Conservation (phyloP, 2,888 invertebrate genomes). For the Taenaris catops region DNA sequence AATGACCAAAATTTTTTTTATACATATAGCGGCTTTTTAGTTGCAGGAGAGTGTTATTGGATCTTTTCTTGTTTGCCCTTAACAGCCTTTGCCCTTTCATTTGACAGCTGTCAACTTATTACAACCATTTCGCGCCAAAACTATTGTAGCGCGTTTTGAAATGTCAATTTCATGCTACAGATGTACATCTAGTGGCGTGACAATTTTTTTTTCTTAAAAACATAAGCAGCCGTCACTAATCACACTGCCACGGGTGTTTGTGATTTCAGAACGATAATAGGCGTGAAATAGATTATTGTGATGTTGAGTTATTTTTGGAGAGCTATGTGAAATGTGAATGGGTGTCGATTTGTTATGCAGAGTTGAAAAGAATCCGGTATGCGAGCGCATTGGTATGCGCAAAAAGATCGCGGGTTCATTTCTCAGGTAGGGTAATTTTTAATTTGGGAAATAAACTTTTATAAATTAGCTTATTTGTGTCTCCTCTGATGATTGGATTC, state of each 20-base stretch:
- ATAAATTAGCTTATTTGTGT: no score
- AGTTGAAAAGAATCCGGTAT: no score
- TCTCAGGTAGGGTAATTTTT: no score
- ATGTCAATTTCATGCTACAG: slow-evolving; percentile 53
- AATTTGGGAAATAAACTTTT: no score
- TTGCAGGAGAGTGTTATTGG: no score
- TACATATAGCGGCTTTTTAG: no score
- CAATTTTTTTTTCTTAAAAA: slow-evolving; percentile 31
- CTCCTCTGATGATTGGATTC: no score
- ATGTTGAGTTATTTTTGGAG: slow-evolving; percentile 1
- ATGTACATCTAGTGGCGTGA: slow-evolving; percentile 48
- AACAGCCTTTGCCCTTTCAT: slow-evolving; percentile 3
- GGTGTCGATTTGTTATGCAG: slow-evolving; percentile 5
- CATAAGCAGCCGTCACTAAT: slow-evolving; percentile 44
- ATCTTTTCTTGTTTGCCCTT: no score
- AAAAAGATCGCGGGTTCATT: no score
- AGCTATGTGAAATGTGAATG: slow-evolving; percentile 1
- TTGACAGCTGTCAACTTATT: slow-evolving; percentile 30
- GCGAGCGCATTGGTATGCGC: no score
- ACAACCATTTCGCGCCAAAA: slow-evolving; percentile 22
- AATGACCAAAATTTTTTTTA: no score
- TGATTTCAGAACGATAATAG: slow-evolving; percentile 22
- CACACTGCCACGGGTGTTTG: slow-evolving; percentile 29
- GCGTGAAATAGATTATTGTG: slow-evolving; percentile 21
- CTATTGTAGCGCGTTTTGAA: slow-evolving; percentile 27